These are phyloP conservation scores for Diarsia brunnea DNA, from an alignment of 2,888 invertebrate genomes.

Conservation along the genomic window DNA sequence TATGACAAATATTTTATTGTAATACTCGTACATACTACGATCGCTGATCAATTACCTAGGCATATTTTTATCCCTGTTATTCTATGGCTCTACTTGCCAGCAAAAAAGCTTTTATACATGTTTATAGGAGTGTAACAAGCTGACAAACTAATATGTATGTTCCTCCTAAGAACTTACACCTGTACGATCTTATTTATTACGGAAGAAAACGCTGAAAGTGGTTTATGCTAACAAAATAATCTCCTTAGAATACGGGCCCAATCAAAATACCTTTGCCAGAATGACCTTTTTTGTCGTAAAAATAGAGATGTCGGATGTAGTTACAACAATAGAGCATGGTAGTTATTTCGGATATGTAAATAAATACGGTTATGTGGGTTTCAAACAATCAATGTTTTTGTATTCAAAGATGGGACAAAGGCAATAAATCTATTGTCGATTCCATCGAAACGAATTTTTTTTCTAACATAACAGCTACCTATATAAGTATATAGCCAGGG, in stretches of 20 bases:
- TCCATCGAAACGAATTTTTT: neutral
- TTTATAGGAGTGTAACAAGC: neutral
- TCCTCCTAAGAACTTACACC: conserved; percentile 4
- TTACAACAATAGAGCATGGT: neutral
- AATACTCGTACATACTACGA: neutral
- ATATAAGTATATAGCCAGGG: neutral
- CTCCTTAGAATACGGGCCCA: conserved; percentile 10
- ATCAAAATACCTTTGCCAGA: conserved; percentile 24
- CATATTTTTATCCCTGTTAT: neutral
- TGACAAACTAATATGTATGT: neutral
- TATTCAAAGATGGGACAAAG: neutral
- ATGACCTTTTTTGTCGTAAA: conserved; percentile 8
- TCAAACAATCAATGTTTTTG: neutral
- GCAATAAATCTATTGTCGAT: neutral
- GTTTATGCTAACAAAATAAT: conserved; percentile 39
- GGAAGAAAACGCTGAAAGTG: conserved; percentile 8
- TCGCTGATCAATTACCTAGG: neutral
- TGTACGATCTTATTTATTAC: conserved; percentile 9
- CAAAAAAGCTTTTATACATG: neutral
- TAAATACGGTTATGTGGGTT: neutral
- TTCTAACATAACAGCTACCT: neutral
- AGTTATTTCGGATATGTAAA: neutral
- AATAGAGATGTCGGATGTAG: conserved; percentile 6
- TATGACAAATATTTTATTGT: neutral
- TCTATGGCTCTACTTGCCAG: neutral